Conservation (phyloP, 2,797 vertebrate genomes). For the Potorous gilbertii region DNA sequence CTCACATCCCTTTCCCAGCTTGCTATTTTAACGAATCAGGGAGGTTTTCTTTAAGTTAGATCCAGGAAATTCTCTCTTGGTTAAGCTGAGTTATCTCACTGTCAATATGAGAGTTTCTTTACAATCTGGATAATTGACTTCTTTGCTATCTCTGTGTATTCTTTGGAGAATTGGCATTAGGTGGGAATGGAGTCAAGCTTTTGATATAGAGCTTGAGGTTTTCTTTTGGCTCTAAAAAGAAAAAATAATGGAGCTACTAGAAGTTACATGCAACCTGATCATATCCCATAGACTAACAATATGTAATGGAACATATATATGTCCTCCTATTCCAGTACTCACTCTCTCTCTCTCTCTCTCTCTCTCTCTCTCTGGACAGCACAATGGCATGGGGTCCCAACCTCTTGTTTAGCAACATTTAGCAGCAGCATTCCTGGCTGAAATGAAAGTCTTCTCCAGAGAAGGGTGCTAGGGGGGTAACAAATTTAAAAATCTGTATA, state of each 20-base stretch:
- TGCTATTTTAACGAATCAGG: not conserved
- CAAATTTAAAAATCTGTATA: too few relatives aligned
- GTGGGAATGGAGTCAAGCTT: too few relatives aligned
- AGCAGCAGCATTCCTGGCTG: not conserved
- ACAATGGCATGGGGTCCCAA: not conserved
- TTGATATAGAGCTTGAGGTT: not conserved
- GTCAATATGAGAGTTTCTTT: not conserved
- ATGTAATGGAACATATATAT: not conserved
- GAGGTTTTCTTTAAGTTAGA: not conserved
- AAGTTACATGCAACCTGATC: not conserved
- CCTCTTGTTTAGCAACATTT: not conserved
- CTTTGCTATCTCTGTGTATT: not conserved
- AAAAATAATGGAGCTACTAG: too few relatives aligned
- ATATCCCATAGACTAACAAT: too few relatives aligned
- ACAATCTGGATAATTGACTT: not conserved
- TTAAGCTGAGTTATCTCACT: not conserved
- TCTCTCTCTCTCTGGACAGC: too few relatives aligned
- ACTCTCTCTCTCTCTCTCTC: too few relatives aligned
- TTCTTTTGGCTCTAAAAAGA: not conserved
- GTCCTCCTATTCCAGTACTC: not conserved
- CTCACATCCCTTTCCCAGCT: not conserved
- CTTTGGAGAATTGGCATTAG: not conserved
- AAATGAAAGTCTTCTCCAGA: not conserved
- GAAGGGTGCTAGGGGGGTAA: not conserved
- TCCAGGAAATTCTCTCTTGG: not conserved